Conservation (phyloP, 2,797 vertebrate genomes). For the Helarctos malayanus region DNA sequence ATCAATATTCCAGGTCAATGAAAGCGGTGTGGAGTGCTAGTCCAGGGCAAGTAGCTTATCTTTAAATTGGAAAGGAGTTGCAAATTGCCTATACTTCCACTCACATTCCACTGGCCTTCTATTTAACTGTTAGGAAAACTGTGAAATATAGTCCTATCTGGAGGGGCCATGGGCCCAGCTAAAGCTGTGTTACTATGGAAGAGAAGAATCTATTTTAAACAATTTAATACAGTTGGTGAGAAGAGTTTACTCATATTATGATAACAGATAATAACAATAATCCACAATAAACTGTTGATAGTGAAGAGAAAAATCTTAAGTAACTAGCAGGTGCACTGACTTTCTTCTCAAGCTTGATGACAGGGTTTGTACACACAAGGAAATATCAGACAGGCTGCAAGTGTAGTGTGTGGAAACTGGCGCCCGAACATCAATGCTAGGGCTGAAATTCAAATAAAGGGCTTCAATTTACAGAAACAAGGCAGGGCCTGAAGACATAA, state of each 20-base stretch:
- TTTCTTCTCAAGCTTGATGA: not conserved
- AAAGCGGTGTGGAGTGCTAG: not conserved
- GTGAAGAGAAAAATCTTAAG: not conserved
- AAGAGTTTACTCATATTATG: not conserved
- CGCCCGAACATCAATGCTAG: not conserved
- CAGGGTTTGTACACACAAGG: not conserved
- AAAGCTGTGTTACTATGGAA: not conserved
- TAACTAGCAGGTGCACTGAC: not conserved
- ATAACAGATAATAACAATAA: not conserved
- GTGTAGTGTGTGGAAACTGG: not conserved
- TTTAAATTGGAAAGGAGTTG: not conserved
- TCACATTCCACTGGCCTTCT: not conserved
- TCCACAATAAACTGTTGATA: not conserved
- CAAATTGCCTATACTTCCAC: not conserved
- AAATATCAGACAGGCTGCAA: not conserved
- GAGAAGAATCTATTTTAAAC: not conserved
- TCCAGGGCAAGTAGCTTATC: not conserved
- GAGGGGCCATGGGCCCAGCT: not conserved
- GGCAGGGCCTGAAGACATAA: not conserved
- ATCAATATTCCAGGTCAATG: not conserved
- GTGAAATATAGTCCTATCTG: not conserved
- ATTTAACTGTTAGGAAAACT: not conserved
- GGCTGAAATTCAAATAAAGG: not conserved
- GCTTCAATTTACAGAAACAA: not conserved
- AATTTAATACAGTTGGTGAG: not conserved